Evolutionary conservation across 2,888 invertebrate genomes (phyloP).

Genomic region (Calameuta filiformis): DNA sequence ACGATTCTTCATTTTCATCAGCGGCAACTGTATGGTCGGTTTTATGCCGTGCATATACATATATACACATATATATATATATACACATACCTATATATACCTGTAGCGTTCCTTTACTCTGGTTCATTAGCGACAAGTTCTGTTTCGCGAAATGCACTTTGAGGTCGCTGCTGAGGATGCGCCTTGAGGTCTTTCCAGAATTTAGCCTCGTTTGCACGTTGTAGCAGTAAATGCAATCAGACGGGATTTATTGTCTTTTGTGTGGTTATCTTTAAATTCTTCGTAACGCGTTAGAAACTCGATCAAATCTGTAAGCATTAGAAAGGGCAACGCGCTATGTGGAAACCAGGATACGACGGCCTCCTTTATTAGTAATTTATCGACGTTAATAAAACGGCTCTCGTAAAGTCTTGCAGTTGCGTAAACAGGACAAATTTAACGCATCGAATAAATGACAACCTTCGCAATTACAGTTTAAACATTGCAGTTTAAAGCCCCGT

Average conservation of each 20-base stretch:
- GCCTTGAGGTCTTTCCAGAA: too few relatives aligned
- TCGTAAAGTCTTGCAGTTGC: neutral
- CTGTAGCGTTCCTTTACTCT: conserved; percentile 18
- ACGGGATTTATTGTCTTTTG: neutral
- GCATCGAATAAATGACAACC: neutral
- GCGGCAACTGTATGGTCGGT: conserved; percentile 5
- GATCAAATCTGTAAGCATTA: neutral
- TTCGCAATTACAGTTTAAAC: neutral
- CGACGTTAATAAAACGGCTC: conserved; percentile 25
- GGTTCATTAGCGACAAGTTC: conserved; percentile 51
- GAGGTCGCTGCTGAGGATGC: too few relatives aligned
- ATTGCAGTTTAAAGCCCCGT: neutral
- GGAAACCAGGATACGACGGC: neutral
- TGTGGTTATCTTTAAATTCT: neutral
- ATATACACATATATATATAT: too few relatives aligned
- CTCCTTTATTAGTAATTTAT: conserved; percentile 22
- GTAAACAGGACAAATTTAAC: neutral
- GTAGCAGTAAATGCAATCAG: too few relatives aligned
- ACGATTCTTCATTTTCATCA: conserved; percentile 55
- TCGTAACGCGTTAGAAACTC: neutral
- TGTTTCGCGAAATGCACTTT: neutral
- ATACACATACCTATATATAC: too few relatives aligned
- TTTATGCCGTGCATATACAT: conserved; percentile 25
- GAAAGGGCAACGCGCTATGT: neutral
- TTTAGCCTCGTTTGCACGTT: too few relatives aligned